Evolutionary conservation across 2,797 vertebrate genomes (phyloP), one percentile per base, ranked within the genome.

Genomic region (Pangasius sanitwongsei): DNA sequence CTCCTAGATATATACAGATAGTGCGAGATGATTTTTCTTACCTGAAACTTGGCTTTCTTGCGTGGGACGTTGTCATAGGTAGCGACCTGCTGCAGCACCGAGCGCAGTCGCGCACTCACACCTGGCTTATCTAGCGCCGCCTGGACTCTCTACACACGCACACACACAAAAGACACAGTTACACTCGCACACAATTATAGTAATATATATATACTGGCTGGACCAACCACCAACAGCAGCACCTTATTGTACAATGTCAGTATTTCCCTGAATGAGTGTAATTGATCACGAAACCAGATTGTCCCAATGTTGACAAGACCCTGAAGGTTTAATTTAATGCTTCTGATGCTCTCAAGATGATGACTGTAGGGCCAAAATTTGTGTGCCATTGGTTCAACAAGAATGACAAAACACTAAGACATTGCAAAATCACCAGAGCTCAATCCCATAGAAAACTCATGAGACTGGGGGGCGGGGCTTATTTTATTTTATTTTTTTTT

Each of bases 21-120:
- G 34, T 53, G 2, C 1, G 6, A 13, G 41, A 48, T 84, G 28
- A 53, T 50, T 50, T 6, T 44, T 8, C 2, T n/a, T 91, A 99
- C 99, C 97, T 99, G 97, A 93, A 99, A 99, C 93, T 99, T 99
- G 0, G 93, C 94, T 93, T 97, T 99, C 94, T 99, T 99, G 89
- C 98, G 97, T 75, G 99, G 98, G 89, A 99, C 95, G 0, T 99
- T 99, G 85, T 98, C 97, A 89, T 97, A 99, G 0, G 89, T 77
- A 87, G 96, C 96, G 85, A 99, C 97, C 95, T 98, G 97, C 72
- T 93, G 93, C 85, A 99, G 95, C n/a, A 99, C 93, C 20, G 96
- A 95, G 89, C 93, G 95, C 65, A 99, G 94, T 93, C 96, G 97
- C 59, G 96, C 91, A 91, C 91, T 96, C 83, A 99, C 92, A 18